These are phyloP conservation scores for Ypsolopha sequella DNA, from an alignment of 2,888 invertebrate genomes.

Conservation along the genomic window DNA sequence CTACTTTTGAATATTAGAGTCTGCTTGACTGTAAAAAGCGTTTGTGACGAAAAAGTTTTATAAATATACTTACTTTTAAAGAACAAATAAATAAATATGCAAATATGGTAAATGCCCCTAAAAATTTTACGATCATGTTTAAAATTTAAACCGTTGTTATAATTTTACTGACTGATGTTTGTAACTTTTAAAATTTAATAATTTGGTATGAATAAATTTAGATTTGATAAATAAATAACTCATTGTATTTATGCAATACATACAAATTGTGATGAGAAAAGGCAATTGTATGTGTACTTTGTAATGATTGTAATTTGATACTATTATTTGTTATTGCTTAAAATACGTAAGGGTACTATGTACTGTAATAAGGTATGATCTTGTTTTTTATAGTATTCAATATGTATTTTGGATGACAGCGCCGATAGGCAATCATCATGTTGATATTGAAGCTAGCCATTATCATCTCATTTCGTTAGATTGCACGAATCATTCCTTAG, in stretches of 20 bases:
- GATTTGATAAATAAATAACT: conserved; percentile 16
- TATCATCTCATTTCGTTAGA: conserved; percentile 62
- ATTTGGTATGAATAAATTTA: conserved; percentile 4
- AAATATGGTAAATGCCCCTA: background rate
- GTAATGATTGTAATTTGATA: conserved; percentile 1
- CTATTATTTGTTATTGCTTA: conserved; percentile 2
- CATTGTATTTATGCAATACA: background rate
- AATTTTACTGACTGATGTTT: conserved; percentile 8
- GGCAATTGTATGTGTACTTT: background rate
- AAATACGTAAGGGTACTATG: background rate
- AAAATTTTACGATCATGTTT: conserved; percentile 12
- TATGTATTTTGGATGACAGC: background rate
- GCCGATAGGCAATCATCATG: background rate
- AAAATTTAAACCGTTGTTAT: conserved; percentile 7
- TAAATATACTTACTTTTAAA: background rate
- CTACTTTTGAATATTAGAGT: conserved; percentile 74
- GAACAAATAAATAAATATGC: background rate
- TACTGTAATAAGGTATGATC: no score
- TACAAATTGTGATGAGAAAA: background rate
- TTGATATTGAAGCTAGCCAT: background rate
- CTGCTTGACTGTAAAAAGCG: conserved; percentile 60
- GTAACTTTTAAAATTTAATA: conserved; percentile 7
- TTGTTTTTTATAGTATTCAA: no score
- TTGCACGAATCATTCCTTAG: conserved; percentile 75
- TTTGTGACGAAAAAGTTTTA: conserved; percentile 12